Percentiles rank a stretch among this genome's conserved stretches.
Evolutionary conservation across 2,113 vertebrate species (phyloP).

Genomic region (Lates calcarifer): DNA sequence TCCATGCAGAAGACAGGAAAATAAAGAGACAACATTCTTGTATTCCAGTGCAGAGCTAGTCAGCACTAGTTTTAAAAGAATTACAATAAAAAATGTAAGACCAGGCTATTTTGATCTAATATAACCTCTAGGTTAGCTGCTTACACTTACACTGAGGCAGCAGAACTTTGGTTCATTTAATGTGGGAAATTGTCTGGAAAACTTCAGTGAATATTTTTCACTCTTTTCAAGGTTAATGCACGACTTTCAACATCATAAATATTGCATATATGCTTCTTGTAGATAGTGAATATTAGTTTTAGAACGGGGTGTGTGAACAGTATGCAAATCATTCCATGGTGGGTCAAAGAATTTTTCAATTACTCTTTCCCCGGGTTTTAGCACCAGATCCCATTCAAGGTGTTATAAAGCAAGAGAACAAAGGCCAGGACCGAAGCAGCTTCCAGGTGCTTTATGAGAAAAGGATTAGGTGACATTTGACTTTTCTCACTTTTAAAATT

Average conservation of each 20-base stretch:
- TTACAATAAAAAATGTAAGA: background rate
- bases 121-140: too few relatives aligned
- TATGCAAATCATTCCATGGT: background rate
- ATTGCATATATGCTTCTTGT: background rate
- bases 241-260: background rate
- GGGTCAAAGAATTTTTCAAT: slow-evolving; percentile 39
- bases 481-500: slow-evolving; percentile 35
- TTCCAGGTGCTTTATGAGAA: slow-evolving; percentile 46
- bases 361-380: slow-evolving; percentile 25
- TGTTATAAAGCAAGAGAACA: slow-evolving; percentile 34
- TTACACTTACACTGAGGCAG: too few relatives aligned
- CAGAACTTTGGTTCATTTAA: background rate
- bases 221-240: slow-evolving; percentile 17
- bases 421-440: slow-evolving; percentile 14
- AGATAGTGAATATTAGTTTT: background rate
- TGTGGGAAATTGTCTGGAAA: background rate
- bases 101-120: too few relatives aligned
- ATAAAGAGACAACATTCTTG: background rate
- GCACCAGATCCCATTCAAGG: slow-evolving; percentile 17
- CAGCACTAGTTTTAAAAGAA: background rate
- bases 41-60: background rate
- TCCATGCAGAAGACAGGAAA: background rate
- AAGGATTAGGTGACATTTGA: slow-evolving; percentile 57
- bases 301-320: background rate
- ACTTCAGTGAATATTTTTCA: background rate